Conservation (phyloP, 1,140 invertebrate genomes). For the Zaprionus tsacasi region DNA sequence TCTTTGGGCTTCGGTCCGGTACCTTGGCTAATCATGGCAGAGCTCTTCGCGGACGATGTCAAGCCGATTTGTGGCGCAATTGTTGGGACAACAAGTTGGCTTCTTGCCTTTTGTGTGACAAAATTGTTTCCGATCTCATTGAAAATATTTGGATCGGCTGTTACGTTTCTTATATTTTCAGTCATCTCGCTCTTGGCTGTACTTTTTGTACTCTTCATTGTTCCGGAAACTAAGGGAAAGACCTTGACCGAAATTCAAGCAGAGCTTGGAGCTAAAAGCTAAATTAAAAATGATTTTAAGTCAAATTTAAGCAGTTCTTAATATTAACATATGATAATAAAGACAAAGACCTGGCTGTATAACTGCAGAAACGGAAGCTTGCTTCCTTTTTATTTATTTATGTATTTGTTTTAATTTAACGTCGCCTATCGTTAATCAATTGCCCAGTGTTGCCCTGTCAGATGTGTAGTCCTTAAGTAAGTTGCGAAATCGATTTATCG, state of each 20-base stretch:
- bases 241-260: constrained; percentile 87
- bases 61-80: constrained; percentile 90
- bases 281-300: no score
- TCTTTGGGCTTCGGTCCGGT: constrained; percentile 93
- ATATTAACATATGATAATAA: no score
- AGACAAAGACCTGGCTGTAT: no score
- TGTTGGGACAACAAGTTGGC: constrained; percentile 90
- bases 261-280: constrained; percentile 29
- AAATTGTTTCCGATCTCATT: constrained; percentile 85
- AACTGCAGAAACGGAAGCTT: no score
- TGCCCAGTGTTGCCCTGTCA: no score
- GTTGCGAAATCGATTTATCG: constrained; percentile 40
- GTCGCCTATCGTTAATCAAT: no score
- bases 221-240: constrained; percentile 90
- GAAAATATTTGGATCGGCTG: constrained; percentile 85
- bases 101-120: constrained; percentile 93
- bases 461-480: not conserved
- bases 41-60: constrained; percentile 90
- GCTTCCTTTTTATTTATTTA: no score
- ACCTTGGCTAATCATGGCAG: constrained; percentile 91
- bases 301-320: no score
- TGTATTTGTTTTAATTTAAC: no score
- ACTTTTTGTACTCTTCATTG: constrained; percentile 86
- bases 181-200: constrained; percentile 87
- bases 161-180: constrained; percentile 90